Evolutionary conservation across 1,140 invertebrate genomes (phyloP).

Genomic region (Zaprionus capensis): DNA sequence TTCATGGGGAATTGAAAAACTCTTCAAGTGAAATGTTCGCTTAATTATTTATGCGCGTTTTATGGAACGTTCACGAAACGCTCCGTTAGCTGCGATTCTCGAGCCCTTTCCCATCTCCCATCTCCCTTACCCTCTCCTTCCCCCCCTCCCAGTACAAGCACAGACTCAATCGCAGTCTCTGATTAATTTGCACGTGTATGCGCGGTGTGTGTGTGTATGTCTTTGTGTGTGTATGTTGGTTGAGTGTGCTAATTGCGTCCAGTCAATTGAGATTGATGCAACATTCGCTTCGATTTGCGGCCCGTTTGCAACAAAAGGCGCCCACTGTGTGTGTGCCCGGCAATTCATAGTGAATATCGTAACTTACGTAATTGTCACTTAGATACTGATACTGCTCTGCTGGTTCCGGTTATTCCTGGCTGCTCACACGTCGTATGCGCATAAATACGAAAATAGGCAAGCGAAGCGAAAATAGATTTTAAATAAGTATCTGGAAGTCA

Average conservation of each 20-base stretch:
- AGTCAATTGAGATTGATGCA: constrained; percentile 72
- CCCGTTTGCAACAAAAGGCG: constrained; percentile 18
- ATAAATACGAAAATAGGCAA: constrained; percentile 10
- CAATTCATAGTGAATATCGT: background rate
- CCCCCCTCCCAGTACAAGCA: background rate
- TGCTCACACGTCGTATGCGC: background rate
- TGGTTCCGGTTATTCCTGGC: background rate
- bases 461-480: background rate
- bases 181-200: constrained; percentile 41
- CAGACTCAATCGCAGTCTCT: constrained; percentile 19
- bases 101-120: background rate
- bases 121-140: background rate
- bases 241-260: constrained; percentile 56
- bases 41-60: constrained; percentile 68
- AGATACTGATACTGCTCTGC: background rate
- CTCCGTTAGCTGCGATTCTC: constrained; percentile 4
- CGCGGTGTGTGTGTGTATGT: background rate
- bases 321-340: constrained; percentile 7
- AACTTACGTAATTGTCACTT: background rate
- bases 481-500: background rate
- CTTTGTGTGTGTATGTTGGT: background rate
- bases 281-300: constrained; percentile 60
- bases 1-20: constrained; percentile 30
- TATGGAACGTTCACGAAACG: constrained; percentile 22
- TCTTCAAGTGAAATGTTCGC: constrained; percentile 37